A percentile compares a stretch with the other conserved stretches of the same genome.
phyloP scores from a whole-genome alignment of 1,140 invertebrate genomes.

The Polypedilum vanderplanki region DNA sequence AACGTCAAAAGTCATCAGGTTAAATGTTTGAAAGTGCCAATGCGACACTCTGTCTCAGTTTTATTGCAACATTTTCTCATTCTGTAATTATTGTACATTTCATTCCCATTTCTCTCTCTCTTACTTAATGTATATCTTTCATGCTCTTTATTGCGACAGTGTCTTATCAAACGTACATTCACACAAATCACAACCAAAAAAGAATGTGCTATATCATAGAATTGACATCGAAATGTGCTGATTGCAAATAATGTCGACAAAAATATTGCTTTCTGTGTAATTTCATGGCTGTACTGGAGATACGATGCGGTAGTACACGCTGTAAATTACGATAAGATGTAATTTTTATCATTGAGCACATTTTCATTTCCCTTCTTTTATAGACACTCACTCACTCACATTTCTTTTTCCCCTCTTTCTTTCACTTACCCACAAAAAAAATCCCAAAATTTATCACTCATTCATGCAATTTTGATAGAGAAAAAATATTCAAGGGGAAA shows the following conservation, averaged over 20 bases:
- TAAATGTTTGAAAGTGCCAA: not conserved
- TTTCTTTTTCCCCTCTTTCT: no score
- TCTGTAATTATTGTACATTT: not conserved
- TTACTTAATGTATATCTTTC: not conserved
- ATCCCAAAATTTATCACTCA: no score
- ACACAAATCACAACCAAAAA: not conserved
- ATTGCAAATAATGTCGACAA: not conserved
- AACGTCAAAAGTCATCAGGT: not conserved
- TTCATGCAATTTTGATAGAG: no score
- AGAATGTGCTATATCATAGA: not conserved
- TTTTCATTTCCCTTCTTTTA: no score
- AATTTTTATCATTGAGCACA: not conserved
- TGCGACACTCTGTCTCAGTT: not conserved
- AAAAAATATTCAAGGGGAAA: no score
- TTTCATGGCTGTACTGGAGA: not conserved
- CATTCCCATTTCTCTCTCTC: not conserved
- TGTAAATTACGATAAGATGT: constrained; percentile 4
- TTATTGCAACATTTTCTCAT: not conserved
- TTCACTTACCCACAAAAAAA: no score
- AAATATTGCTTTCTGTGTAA: not conserved
- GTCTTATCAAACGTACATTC: constrained; percentile 1
- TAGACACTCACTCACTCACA: no score
- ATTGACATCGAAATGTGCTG: constrained; percentile 15
- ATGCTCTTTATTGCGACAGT: not conserved
- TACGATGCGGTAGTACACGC: not conserved